Evolutionary conservation across 2,888 invertebrate genomes (phyloP), one percentile per base, ranked within the genome.

Genomic region (Volucella inanis): DNA sequence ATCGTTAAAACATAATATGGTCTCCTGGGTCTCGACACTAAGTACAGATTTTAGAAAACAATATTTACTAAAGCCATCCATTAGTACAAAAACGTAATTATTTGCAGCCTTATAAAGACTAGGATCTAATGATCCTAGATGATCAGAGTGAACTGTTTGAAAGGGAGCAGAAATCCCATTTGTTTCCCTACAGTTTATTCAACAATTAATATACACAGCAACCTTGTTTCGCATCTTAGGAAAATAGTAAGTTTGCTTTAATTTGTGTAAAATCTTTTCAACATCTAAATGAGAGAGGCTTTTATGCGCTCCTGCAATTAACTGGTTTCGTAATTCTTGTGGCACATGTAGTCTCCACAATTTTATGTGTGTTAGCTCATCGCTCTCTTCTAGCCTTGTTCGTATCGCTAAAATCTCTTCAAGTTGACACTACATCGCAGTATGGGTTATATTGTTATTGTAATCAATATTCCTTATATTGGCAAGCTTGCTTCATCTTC

Each of bases 21-120:
- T 52, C 22, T 52, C 52, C 11, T 52, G 1, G 6, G 57, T 39
- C 8, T 59, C 41, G 41, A 59, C 59, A 59, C 59, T 41, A 8
- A 59, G 41, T 59, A 18, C 41, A 59, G 59, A 59, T 59, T 41
- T 39, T n/a, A 59, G 22, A 41, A 59, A 59, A 18, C 59, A 59
- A 14, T 59, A 59, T 39, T 59, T 59, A 18, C 59, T 59, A 41
- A 39, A 59, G n/a, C 59, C 59, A 14, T 52, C 18, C 10, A 18
- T 18, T 9, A 52, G 52, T 15, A 15, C 52, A 18, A 52, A 52
- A 18, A 52, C 15, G 52, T 22, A 52, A 2, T 52, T 52, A 52
- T 52, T 52, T 22, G 52, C 18, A 10, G 52, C 52, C 52, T 52
- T 52, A 18, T n/a, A n/a, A n/a, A n/a, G n/a, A n/a, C n/a, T n/a